These are phyloP conservation scores for cattle (Bos taurus) DNA, from an alignment of 2,113 vertebrate species.

Conservation along the genomic window ARS-UCD2.0 NC_037336.1:46134501-46135000, in stretches of 20 bases:
- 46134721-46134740: not conserved
- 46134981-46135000: not conserved
- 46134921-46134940: not conserved
- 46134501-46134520: not conserved
- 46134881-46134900: not conserved
- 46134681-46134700: not conserved
- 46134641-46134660: not conserved
- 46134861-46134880: not conserved
- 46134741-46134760: not conserved
- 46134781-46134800: not conserved
- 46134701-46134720: rapidly evolving
- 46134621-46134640: not conserved
- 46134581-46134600: not conserved
- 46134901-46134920: not conserved
- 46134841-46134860: not conserved
- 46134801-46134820: not conserved
- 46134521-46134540: not conserved
- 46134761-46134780: not conserved
- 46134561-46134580: not conserved
- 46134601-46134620: not conserved
- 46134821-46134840: not conserved
- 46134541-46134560: not conserved
- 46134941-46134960: not conserved
- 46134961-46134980: rapidly evolving
- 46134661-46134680: rapidly evolving